Conservation (phyloP, 2,888 invertebrate genomes). For the Meloe dianella region DNA sequence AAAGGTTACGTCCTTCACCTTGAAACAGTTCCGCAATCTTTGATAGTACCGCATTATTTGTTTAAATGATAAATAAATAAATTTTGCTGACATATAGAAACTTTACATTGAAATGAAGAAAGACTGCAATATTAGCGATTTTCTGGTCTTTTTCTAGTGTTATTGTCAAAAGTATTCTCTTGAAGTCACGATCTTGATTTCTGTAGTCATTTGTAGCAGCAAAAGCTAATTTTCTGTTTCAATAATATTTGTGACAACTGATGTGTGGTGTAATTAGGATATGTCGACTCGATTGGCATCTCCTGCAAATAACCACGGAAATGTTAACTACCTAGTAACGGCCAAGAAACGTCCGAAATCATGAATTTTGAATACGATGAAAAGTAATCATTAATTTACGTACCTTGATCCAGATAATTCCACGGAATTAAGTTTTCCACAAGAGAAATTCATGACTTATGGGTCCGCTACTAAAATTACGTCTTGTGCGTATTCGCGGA, state of each 20-base stretch:
- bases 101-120: not conserved
- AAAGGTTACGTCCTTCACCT: conserved; percentile 6
- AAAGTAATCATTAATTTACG: too few relatives aligned
- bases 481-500: too few relatives aligned
- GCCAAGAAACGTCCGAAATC: too few relatives aligned
- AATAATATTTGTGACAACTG: not conserved
- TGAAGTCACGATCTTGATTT: not conserved
- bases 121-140: not conserved
- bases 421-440: not conserved
- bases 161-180: too few relatives aligned
- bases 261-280: not conserved
- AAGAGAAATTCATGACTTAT: not conserved
- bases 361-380: too few relatives aligned
- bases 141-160: too few relatives aligned
- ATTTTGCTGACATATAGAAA: not conserved
- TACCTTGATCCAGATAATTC: not conserved
- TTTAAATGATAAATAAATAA: not conserved
- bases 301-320: too few relatives aligned
- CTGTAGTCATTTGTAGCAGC: not conserved
- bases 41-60: not conserved
- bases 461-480: not conserved
- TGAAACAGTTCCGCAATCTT: not conserved
- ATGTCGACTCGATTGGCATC: too few relatives aligned
- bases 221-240: too few relatives aligned
- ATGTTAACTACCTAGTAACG: too few relatives aligned